Base-by-base conservation (phyloP, 2,113 vertebrate species). In the Patagioenas fasciata region DNA sequence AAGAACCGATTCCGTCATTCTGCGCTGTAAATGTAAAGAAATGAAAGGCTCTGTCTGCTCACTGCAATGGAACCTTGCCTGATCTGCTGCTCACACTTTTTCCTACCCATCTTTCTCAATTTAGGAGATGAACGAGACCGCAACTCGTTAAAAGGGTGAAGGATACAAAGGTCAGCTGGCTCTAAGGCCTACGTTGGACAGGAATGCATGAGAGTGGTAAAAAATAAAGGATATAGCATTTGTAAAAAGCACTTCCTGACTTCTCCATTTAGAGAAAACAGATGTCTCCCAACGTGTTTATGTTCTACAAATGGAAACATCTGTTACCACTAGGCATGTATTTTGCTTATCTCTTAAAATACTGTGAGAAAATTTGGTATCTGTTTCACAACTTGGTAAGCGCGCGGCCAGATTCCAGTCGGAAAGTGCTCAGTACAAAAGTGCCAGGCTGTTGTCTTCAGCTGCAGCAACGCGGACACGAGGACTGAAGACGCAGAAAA, bases 221-320 rank as follows among this genome's bases (percentile, higher is more conserved):
- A 88, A 96, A 92, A 71, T 51, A 74, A 80, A 80, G 56, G 77
- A 54, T 53, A 24, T 9, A 62, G 34, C 54, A 32, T 72, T 85
- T 91, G 94, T 82, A 82, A 70, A 82, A 88, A 85, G 91, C 89
- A 93, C 96, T 96, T 95, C 95, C 93, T 93, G 96, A 77, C 86
- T 92, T 69, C 53, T 77, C 78, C 73, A 70, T 67, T 96, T 91
- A 96, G 93, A 88, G 88, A 96, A 96, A 96, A 95, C 94, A 96
- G 96, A 96, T 97, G 96, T 94, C 95, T 93, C 10, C 0, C 67
- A 90, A 62, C 19, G 8, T 96, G 93, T 96, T 95, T 96, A 97
- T 96, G 23, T 96, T 96, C 77, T 91, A 90, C 93, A 96, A 95
- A 86, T 95, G 95, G 96, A 97, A 96, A 97, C 96, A 96, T 92